A percentile compares a stretch with the other conserved stretches of the same genome.
Conservation (phyloP, 2,113 vertebrate genomes). For the Oriolus oriolus region DNA sequence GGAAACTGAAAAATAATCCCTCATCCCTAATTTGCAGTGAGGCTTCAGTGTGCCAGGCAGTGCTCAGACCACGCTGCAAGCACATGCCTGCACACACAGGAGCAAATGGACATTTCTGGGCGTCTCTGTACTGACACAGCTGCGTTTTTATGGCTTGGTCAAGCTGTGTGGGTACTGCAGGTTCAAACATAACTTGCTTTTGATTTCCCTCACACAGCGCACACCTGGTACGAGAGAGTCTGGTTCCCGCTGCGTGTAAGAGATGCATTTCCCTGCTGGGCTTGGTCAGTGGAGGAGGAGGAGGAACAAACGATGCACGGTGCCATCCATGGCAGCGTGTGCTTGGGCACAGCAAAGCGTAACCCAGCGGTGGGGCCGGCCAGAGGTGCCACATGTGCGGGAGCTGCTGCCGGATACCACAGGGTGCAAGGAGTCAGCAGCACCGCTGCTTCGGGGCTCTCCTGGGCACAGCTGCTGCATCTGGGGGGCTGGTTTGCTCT, state of each 20-base stretch:
- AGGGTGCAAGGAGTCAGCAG: not conserved
- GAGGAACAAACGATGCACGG: fast-evolving
- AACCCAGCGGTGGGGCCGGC: fast-evolving
- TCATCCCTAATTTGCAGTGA: not conserved
- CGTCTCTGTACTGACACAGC: not conserved
- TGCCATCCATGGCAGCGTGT: not conserved
- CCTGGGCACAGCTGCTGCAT: not conserved
- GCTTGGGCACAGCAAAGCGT: not conserved
- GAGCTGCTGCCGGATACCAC: fast-evolving
- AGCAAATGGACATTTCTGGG: not conserved
- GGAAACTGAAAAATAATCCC: not conserved
- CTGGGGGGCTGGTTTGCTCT: not conserved
- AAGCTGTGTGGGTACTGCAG: not conserved
- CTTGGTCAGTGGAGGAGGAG: not conserved
- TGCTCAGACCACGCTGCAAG: not conserved
- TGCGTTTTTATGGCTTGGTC: not conserved
- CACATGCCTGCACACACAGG: not conserved
- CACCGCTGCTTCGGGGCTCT: fast-evolving
- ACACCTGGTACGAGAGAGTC: not conserved
- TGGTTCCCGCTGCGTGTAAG: not conserved
- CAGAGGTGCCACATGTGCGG: fast-evolving
- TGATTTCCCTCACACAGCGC: not conserved
- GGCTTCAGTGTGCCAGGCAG: not conserved
- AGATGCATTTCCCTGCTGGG: not conserved
- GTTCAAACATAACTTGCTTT: not conserved